These are phyloP conservation scores for Stenichneumon culpator DNA, from an alignment of 2,888 invertebrate species.

Conservation along the genomic window DNA sequence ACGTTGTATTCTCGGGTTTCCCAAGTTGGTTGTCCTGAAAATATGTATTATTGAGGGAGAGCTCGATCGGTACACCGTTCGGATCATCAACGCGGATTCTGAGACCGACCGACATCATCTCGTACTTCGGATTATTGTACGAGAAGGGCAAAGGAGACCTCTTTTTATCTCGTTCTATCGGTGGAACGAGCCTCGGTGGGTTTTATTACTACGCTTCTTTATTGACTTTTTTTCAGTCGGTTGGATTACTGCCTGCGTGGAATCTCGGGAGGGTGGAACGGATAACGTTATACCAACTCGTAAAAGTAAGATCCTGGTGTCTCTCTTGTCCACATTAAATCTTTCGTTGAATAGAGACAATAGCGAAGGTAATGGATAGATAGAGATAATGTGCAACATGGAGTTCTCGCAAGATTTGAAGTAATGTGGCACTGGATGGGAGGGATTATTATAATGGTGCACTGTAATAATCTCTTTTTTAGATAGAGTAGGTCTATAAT, in stretches of 20 bases:
- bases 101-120: neutral
- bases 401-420: neutral
- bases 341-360: neutral
- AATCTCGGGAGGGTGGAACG: neutral
- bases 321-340: neutral
- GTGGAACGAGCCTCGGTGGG: neutral
- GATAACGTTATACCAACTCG: neutral
- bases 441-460: too few relatives aligned
- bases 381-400: neutral
- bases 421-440: neutral
- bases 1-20: neutral
- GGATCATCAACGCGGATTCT: neutral
- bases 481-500: too few relatives aligned
- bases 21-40: neutral
- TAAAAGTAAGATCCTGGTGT: neutral
- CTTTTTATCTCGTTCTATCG: neutral
- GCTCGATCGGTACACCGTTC: neutral
- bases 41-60: neutral
- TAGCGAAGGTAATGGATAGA: neutral
- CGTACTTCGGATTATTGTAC: neutral
- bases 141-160: neutral
- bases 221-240: neutral
- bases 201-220: neutral
- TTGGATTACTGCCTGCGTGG: neutral
- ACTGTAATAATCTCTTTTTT: too few relatives aligned